A percentile compares a stretch with the other conserved stretches of the same genome.
phyloP scores from a whole-genome alignment of 2,113 vertebrate species.

The Boleophthalmus pectinirostris region DNA sequence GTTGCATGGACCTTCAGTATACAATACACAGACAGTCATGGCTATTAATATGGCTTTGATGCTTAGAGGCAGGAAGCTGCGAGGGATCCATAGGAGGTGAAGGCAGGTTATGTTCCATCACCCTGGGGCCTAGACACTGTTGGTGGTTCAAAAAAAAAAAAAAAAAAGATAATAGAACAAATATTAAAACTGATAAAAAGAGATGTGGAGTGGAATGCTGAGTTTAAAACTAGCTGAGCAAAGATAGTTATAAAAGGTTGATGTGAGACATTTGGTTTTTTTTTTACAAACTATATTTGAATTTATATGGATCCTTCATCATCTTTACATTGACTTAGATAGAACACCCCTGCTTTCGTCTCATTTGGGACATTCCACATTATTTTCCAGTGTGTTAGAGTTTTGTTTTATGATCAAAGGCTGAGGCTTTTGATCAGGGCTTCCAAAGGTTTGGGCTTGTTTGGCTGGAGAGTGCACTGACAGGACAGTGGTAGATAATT shows the following conservation, averaged over 20 bases:
- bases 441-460: conserved; percentile 78
- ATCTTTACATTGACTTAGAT: background rate
- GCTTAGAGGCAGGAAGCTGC: no score
- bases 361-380: conserved; percentile 71
- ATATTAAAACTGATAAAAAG: no score
- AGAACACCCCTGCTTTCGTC: background rate
- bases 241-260: no score
- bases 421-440: conserved; percentile 76
- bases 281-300: background rate
- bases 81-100: no score
- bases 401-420: conserved; percentile 76
- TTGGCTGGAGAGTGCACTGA: conserved; percentile 76
- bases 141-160: no score
- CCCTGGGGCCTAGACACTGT: no score
- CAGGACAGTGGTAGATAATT: conserved; percentile 80
- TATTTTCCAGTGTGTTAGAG: conserved; percentile 72
- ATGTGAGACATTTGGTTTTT: no score
- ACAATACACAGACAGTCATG: background rate
- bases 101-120: no score
- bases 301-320: background rate
- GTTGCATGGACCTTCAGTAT: conserved; percentile 30
- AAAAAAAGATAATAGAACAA: no score
- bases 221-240: no score
- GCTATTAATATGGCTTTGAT: no score
- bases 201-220: no score